These are phyloP conservation scores for Brachyhypopomus occidentalis DNA, from an alignment of 2,113 vertebrate genomes.

Conservation along the genomic window DNA sequence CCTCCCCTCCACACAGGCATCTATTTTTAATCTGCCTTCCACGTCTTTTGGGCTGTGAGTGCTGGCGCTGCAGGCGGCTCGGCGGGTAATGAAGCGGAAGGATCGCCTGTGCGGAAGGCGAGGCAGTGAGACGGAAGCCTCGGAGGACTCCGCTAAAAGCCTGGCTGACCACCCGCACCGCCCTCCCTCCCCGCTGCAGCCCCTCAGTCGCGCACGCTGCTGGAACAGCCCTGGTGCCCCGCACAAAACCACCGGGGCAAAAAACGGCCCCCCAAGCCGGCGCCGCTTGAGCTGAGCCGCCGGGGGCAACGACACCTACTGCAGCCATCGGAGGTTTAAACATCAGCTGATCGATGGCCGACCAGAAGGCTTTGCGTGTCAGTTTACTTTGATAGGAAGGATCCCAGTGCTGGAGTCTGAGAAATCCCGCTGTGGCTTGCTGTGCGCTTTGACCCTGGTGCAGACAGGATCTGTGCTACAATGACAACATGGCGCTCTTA, in stretches of 20 bases:
- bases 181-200: neutral
- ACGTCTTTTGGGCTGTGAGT: slow-evolving; percentile 39
- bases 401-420: no score
- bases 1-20: slow-evolving; percentile 28
- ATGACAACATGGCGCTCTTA: slow-evolving; percentile 18
- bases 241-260: neutral
- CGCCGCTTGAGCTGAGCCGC: neutral
- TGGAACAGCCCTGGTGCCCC: neutral
- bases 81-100: slow-evolving; percentile 59
- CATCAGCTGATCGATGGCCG: neutral
- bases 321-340: neutral
- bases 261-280: no score
- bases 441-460: slow-evolving; percentile 22
- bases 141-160: slow-evolving; percentile 61
- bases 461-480: slow-evolving; percentile 24
- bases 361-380: no score
- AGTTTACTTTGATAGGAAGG: no score
- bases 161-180: slow-evolving; percentile 24
- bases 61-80: slow-evolving; percentile 43
- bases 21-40: slow-evolving; percentile 58
- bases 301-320: neutral
- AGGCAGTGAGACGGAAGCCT: slow-evolving; percentile 60
- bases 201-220: neutral
- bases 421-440: neutral
- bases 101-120: slow-evolving; percentile 58